Evolutionary conservation across 1,140 invertebrate genomes (phyloP).

Genomic region (Heliconius himera): DNA sequence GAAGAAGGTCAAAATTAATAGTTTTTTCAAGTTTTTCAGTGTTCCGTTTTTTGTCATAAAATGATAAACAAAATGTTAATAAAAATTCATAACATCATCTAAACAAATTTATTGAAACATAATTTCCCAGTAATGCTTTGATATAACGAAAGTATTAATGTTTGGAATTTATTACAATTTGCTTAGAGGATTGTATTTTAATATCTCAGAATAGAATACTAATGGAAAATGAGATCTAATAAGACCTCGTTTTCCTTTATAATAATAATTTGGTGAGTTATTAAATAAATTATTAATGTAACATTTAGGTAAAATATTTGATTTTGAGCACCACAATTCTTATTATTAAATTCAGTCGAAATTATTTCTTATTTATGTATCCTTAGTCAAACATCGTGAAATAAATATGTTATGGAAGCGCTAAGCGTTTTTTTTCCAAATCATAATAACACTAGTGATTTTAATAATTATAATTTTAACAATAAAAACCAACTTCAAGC

Average conservation of each 20-base stretch:
- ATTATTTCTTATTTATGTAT: too few relatives aligned
- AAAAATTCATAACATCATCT: not conserved
- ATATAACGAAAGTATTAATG: slow-evolving; percentile 9
- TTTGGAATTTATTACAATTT: slow-evolving; percentile 13
- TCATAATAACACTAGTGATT: too few relatives aligned
- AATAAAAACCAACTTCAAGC: too few relatives aligned
- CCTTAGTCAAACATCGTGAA: too few relatives aligned
- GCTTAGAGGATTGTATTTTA: slow-evolving; percentile 14
- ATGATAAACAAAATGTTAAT: not conserved
- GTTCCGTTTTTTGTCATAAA: not conserved
- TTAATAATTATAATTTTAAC: too few relatives aligned
- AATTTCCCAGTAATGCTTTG: slow-evolving; percentile 9
- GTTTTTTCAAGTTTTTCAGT: not conserved
- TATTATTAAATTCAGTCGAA: too few relatives aligned
- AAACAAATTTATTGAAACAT: slow-evolving; percentile 9
- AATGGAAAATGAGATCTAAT: slow-evolving; percentile 3
- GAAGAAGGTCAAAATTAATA: not conserved
- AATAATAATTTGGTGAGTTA: slow-evolving; percentile 7
- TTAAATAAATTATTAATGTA: slow-evolving; percentile 1
- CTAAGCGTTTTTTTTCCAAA: too few relatives aligned
- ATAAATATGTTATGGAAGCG: too few relatives aligned
- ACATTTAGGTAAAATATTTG: slow-evolving; percentile 3
- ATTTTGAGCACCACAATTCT: not conserved
- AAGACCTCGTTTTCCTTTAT: too few relatives aligned
- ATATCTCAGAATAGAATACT: slow-evolving; percentile 1